Percentiles rank a stretch among this genome's conserved stretches.
Conservation (phyloP, 2,888 invertebrate genomes). For the Drosophila lacicola region DNA sequence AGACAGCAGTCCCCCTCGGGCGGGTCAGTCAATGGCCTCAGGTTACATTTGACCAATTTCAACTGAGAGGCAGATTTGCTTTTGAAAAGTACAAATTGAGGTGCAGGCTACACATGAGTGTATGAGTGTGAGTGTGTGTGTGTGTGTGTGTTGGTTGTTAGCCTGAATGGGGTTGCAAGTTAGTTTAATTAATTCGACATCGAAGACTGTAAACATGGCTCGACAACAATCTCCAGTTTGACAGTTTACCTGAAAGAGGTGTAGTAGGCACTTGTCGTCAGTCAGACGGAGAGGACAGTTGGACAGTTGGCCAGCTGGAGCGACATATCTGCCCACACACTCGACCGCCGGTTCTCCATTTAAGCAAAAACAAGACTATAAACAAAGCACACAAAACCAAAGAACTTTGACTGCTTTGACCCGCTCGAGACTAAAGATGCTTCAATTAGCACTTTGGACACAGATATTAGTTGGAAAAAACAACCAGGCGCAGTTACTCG, state of each 20-base stretch:
- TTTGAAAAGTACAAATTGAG: conserved; percentile 69
- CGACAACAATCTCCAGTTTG: conserved; percentile 58
- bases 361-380: conserved; percentile 38
- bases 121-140: conserved; percentile 6
- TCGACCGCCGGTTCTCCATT: background rate
- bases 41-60: conserved; percentile 76
- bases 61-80: conserved; percentile 42
- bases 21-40: conserved; percentile 59
- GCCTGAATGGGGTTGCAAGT: conserved; percentile 53
- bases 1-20: background rate
- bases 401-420: conserved; percentile 68
- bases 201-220: conserved; percentile 70
- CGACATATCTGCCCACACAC: too few relatives aligned
- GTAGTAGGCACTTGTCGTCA: conserved; percentile 78
- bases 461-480: conserved; percentile 68
- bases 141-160: conserved; percentile 9
- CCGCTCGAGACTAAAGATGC: conserved; percentile 50
- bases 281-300: conserved; percentile 44
- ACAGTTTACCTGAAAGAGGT: conserved; percentile 82
- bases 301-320: background rate
- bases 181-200: conserved; percentile 80
- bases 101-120: conserved; percentile 17
- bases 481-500: conserved; percentile 55
- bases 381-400: conserved; percentile 53
- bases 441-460: conserved; percentile 79